Evolutionary conservation across 2,797 vertebrate genomes (phyloP).

Genomic region (Bucorvus abyssinicus): DNA sequence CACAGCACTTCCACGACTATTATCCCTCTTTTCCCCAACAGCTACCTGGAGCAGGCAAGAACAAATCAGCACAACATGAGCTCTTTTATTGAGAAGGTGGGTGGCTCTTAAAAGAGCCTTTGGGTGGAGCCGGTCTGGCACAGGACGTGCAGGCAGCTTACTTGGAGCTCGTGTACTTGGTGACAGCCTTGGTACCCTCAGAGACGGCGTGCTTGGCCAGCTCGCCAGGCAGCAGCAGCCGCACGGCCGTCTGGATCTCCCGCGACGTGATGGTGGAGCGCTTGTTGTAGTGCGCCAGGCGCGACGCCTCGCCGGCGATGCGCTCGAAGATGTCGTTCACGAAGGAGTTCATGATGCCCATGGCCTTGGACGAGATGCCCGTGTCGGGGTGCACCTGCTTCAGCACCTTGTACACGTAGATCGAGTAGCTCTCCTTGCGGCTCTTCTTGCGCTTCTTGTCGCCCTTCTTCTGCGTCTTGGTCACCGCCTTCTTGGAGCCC

Average conservation of each 20-base stretch:
- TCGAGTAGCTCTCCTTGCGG: slow-evolving; percentile 8
- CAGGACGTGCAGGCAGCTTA: no score
- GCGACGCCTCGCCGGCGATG: slow-evolving; percentile 71
- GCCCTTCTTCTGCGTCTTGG: background rate
- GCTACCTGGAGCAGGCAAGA: no score
- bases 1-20: no score
- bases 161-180: slow-evolving; percentile 83
- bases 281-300: slow-evolving; percentile 83
- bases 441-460: background rate
- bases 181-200: slow-evolving; percentile 62
- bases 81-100: fast-evolving
- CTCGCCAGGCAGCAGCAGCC: background rate
- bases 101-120: slow-evolving; percentile 30
- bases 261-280: slow-evolving; percentile 78
- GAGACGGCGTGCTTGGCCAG: background rate
- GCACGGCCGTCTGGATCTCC: background rate
- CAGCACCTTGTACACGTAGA: slow-evolving; percentile 72
- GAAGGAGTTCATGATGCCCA: slow-evolving; percentile 75
- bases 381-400: slow-evolving; percentile 72
- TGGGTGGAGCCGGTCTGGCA: no score
- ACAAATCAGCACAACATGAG: no score
- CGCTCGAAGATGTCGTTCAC: slow-evolving; percentile 64
- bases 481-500: background rate
- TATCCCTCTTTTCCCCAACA: no score
- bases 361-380: slow-evolving; percentile 71